Base-by-base conservation (phyloP, 2,888 invertebrate genomes). In the Diarsia brunnea region DNA sequence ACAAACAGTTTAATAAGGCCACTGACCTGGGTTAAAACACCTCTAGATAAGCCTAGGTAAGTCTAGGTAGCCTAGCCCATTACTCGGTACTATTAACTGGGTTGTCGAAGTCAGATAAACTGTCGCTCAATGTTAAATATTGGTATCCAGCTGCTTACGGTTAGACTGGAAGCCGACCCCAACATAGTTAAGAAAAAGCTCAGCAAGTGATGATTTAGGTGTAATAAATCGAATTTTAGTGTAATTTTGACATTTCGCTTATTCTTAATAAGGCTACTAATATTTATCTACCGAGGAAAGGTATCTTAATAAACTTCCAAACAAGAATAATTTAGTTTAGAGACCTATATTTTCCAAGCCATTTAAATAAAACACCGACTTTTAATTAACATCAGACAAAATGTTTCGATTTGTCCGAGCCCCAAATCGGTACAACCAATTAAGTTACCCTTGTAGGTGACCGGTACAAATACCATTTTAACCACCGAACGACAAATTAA, bases 351-450 rank as follows among this genome's bases (percentile, higher is more conserved):
- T 61, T 38, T 21, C 12, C 31, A 21, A 12, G 21, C 12, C 38
- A 61, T 38, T 61, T 61, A 38, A 61, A 38, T 38, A n/a, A 38
- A 21, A 61, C 12, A 61, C 14, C n/a, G 14, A 61, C 47, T n/a
- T n/a, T 63, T 14, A 63, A 77, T 79, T 58, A 72, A 51, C 47
- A 24, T 24, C n/a, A 38, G 73, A 61, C 47, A 31, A 78, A 78
- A 75, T 60, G n/a, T 63, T 80, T 77, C 61, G 51, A 63, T 64
- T 45, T 31, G 49, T 55, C 43, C 55, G 27, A 24, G 49, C 21
- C 49, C 31, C 21, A 45, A 78, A 78, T 78, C 31, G 75, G 55
- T 38, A 45, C 14, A 27, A 76, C 82, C 49, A 82, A 81, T 66
- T 61, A 53, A 66, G 76, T 24, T n/a, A 66, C 60, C 53, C 27